These are phyloP conservation scores for Chionis minor DNA, from an alignment of 2,113 vertebrate species.

Conservation along the genomic window DNA sequence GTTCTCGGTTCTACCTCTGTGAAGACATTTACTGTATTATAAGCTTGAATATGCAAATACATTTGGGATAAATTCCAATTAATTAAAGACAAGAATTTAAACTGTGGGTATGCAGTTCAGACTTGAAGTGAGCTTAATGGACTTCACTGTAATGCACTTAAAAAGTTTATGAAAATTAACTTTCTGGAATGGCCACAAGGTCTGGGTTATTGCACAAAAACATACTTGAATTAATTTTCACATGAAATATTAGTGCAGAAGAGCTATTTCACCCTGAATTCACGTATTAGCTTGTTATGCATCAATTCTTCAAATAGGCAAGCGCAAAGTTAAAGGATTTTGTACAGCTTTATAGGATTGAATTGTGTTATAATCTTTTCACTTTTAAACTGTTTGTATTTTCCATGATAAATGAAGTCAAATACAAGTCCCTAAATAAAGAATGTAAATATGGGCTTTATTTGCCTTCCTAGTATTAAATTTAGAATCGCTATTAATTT, in stretches of 20 bases:
- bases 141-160: constrained; percentile 15
- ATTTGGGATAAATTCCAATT: constrained; percentile 24
- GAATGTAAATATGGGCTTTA: neutral
- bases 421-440: neutral
- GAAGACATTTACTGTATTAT: neutral
- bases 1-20: neutral
- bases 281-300: neutral
- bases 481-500: neutral
- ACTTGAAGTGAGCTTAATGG: constrained; percentile 24
- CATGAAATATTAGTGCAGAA: neutral
- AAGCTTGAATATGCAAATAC: neutral
- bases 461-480: neutral
- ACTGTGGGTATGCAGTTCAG: neutral
- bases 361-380: neutral
- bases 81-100: constrained; percentile 25
- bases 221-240: constrained; percentile 33
- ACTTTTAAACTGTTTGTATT: neutral
- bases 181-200: neutral
- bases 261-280: constrained; percentile 10
- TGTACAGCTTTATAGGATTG: neutral
- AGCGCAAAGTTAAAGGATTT: neutral
- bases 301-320: neutral
- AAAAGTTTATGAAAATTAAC: constrained; percentile 8
- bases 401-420: neutral
- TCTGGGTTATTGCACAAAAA: neutral